Percentiles rank a stretch among this genome's conserved stretches.
Conservation (phyloP, 2,888 invertebrate genomes). For the Anthrax anthrax region DNA sequence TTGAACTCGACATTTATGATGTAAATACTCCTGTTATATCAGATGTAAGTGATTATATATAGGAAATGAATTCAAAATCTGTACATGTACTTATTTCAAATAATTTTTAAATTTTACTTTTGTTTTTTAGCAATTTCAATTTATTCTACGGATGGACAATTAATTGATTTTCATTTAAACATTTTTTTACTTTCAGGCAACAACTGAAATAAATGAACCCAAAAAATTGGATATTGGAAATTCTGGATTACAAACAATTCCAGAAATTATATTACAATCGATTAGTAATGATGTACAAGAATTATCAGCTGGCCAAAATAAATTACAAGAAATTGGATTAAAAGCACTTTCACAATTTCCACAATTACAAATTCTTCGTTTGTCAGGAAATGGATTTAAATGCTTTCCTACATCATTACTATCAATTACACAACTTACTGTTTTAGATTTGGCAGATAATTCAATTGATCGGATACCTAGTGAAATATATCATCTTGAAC, state of each 20-base stretch:
- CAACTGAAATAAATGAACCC: slow-evolving; percentile 12
- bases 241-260: slow-evolving; percentile 16
- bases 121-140: no score
- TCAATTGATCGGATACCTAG: slow-evolving; percentile 46
- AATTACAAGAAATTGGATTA: slow-evolving; percentile 16
- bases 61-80: no score
- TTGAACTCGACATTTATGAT: slow-evolving; percentile 10
- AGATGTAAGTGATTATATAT: no score
- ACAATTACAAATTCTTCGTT: slow-evolving; percentile 30
- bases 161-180: no score
- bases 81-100: no score
- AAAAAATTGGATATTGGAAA: slow-evolving; percentile 14
- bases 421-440: slow-evolving; percentile 43
- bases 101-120: no score
- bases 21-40: no score
- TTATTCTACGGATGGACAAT: no score
- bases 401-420: slow-evolving; percentile 46
- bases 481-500: slow-evolving; percentile 43
- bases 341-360: slow-evolving; percentile 15
- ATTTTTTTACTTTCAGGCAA: slow-evolving; percentile 12
- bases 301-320: slow-evolving; percentile 18
- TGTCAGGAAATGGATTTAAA: slow-evolving; percentile 42
- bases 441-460: slow-evolving; percentile 55
- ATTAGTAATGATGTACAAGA: slow-evolving; percentile 16
- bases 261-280: slow-evolving; percentile 15